Conservation (phyloP, 2,888 invertebrate species). For the Acronicta alni region DNA sequence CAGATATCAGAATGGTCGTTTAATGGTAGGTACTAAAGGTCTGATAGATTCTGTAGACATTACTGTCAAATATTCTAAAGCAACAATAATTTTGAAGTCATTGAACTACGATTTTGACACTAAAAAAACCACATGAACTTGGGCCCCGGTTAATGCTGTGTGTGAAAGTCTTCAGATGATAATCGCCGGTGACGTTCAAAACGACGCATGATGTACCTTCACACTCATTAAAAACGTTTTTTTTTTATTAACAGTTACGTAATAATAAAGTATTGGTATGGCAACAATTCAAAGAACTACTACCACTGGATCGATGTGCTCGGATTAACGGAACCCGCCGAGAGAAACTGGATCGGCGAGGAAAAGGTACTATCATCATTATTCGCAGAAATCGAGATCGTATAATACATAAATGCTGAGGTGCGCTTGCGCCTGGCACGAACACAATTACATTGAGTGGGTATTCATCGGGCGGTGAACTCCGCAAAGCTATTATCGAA, state of each 20-base stretch:
- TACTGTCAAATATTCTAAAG: too few species aligned
- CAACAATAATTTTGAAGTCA: too few species aligned
- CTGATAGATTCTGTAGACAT: too few species aligned
- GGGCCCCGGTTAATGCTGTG: too few species aligned
- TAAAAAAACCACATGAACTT: too few species aligned
- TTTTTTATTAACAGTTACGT: conserved; percentile 90
- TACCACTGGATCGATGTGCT: conserved; percentile 92
- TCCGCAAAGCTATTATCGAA: neutral
- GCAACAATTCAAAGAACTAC: conserved; percentile 92
- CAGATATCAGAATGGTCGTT: too few species aligned
- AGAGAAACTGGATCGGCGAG: conserved; percentile 92
- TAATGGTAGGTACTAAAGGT: too few species aligned
- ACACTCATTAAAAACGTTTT: neutral
- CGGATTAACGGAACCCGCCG: conserved; percentile 91
- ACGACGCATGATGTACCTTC: neutral
- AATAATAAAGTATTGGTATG: conserved; percentile 94
- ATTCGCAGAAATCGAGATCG: neutral
- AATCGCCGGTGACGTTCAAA: too few species aligned
- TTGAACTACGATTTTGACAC: too few species aligned
- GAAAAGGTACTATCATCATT: conserved; percentile 79
- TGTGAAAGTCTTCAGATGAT: too few species aligned
- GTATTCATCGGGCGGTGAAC: neutral
- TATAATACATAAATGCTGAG: neutral
- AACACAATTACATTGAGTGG: conserved; percentile 1
- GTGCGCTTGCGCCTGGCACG: neutral